Evolutionary conservation across 30 jellyfish, hydroid and myxozoan species (phyloP), one percentile per base, ranked within the genome.

Genomic region (Turritopsis dohrnii): DNA sequence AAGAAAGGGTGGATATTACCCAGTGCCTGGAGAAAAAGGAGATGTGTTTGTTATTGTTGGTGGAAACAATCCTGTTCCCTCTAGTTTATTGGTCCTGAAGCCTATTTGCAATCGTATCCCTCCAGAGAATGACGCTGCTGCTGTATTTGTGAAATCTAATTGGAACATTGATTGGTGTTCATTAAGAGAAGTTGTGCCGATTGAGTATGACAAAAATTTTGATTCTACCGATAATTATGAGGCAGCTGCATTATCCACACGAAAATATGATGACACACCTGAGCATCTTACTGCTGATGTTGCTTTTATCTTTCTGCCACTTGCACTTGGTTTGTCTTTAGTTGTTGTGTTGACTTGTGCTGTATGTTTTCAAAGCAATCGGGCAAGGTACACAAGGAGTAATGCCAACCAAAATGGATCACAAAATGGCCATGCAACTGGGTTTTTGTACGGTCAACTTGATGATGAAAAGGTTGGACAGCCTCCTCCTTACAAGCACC

Each of bases 401-500:
- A 69, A 69, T 23, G 16, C 28, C 9, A 27, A 27, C 8, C 77
- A 69, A 69, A 27, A 9, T 69, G 22, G 16, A 69, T 69, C 77
- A n/a, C 30, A 23, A 69, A 27, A 69, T 1, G 77, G 30, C 77
- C 31, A 69, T 9, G 23, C 31, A 69, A 69, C 28, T 7, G 77
- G 77, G 22, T 69, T 69, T 9, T 23, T 27, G 17, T 69, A 69
- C 19, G 77, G 77, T 9, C 77, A 69, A 69, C 22, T 69, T 23
- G 77, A 69, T 27, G 77, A 69, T n/a, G 77, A 69, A 9, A n/a
- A 8, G 77, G 19, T 16, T n/a, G 77, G 60, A n/a, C 9, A 69
- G 17, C 77, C 77, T n/a, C 77, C 77, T 69, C 77, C 77, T n/a
- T 69, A 69, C 30, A 69, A 69, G 77, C 30, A n/a, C 77, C 77